phyloP scores from a whole-genome alignment of 2,888 invertebrate genomes.

The Agrochola macilenta region DNA sequence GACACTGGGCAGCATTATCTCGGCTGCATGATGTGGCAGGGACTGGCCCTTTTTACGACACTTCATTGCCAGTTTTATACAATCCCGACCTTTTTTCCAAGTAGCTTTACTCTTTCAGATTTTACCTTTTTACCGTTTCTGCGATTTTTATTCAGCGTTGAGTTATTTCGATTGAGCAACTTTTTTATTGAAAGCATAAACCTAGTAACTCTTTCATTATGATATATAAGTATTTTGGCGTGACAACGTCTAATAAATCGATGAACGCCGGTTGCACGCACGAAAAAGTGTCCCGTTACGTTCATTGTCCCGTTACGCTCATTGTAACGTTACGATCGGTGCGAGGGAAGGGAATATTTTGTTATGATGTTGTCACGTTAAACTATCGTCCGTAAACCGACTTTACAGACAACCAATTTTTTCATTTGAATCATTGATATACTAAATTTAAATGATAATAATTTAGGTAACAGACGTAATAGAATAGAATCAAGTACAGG shows the following conservation, averaged over 20 bases:
- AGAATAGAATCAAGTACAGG: not conserved
- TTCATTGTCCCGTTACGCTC: no score
- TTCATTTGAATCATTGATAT: no score
- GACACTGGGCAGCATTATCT: conserved; percentile 65
- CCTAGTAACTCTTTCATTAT: not conserved
- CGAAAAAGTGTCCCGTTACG: no score
- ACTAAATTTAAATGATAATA: not conserved
- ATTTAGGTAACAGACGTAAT: not conserved
- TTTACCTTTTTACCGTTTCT: conserved; percentile 40
- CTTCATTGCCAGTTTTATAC: conserved; percentile 74
- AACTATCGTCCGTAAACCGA: no score
- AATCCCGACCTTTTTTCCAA: conserved; percentile 63
- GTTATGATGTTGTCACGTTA: no score
- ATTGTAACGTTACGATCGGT: no score
- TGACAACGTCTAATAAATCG: no score
- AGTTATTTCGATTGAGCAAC: conserved; percentile 10
- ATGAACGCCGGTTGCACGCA: no score
- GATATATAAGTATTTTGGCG: not conserved
- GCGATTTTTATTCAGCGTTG: not conserved
- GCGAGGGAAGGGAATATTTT: no score
- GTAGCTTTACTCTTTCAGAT: conserved; percentile 76
- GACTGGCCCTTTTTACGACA: conserved; percentile 72
- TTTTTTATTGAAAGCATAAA: conserved; percentile 17
- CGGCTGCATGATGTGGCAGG: conserved; percentile 58
- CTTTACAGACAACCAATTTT: no score